phyloP scores from a whole-genome alignment of 2,797 vertebrate genomes.

The Manis crassicaudata region DNA sequence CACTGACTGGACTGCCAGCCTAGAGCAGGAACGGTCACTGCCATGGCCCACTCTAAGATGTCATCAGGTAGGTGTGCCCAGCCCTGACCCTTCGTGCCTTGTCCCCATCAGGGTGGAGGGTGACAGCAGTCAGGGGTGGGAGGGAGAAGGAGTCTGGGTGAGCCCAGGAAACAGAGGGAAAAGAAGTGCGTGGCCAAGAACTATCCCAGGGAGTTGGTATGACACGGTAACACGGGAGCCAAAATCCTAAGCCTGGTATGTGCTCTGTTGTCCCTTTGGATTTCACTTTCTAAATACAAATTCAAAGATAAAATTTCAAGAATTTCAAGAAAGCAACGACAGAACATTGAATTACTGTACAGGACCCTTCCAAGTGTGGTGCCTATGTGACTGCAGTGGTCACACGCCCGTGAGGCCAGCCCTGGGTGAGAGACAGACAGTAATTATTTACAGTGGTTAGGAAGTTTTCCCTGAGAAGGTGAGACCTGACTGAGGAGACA shows the following conservation, averaged over 20 bases:
- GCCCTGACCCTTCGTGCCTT: no score
- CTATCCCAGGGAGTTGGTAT: not conserved
- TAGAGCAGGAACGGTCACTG: not conserved
- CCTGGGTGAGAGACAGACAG: not conserved
- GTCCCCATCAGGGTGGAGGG: accelerated
- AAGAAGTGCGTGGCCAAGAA: not conserved
- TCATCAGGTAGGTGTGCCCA: not conserved
- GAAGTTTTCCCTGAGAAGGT: not conserved
- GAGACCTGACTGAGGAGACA: not conserved
- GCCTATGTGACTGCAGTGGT: not conserved
- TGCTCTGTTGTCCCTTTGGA: not conserved
- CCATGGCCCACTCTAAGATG: not conserved
- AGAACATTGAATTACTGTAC: not conserved
- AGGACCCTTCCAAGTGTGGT: not conserved
- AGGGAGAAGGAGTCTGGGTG: not conserved
- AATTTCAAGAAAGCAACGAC: not conserved
- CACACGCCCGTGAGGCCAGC: not conserved
- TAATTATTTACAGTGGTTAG: not conserved
- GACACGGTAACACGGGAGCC: not conserved
- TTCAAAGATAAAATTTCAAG: not conserved
- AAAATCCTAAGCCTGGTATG: not conserved
- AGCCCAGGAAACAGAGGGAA: not conserved
- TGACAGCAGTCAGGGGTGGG: not conserved
- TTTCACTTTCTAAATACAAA: not conserved
- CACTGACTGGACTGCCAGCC: no score